A percentile compares a stretch with the other conserved stretches of the same genome.
Evolutionary conservation across 2,113 vertebrate genomes (phyloP).

Genomic region (Melanotaenia duboulayi): DNA sequence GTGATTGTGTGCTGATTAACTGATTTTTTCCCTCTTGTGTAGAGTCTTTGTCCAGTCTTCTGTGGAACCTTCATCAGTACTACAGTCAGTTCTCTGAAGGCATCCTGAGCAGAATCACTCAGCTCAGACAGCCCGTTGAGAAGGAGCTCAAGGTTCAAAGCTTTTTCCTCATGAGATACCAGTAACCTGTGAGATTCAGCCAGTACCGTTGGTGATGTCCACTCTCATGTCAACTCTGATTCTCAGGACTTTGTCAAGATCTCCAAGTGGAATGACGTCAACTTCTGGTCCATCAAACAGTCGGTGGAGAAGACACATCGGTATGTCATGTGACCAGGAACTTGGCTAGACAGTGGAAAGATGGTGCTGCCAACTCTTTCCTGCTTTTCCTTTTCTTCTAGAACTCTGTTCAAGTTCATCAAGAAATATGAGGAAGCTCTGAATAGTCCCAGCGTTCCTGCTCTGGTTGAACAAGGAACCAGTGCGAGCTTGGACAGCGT

Average conservation of each 20-base stretch:
- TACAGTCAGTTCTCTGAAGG: slow-evolving; percentile 92
- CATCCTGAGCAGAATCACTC: slow-evolving; percentile 85
- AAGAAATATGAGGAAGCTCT: slow-evolving; percentile 92
- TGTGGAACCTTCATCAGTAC: slow-evolving; percentile 96
- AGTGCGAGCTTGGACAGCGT: slow-evolving; percentile 80
- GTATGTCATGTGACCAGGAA: slow-evolving; percentile 72
- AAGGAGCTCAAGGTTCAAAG: slow-evolving; percentile 93
- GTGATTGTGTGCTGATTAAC: too few relatives aligned
- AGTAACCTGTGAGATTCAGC: not conserved
- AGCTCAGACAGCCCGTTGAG: slow-evolving; percentile 92
- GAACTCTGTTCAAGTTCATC: slow-evolving; percentile 96
- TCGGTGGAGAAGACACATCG: slow-evolving; percentile 97
- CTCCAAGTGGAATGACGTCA: slow-evolving; percentile 96
- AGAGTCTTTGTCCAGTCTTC: slow-evolving; percentile 89
- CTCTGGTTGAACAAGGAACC: slow-evolving; percentile 86
- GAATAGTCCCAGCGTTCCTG: slow-evolving; percentile 83
- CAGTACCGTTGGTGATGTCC: not conserved
- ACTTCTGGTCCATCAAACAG: slow-evolving; percentile 97
- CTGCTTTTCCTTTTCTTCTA: slow-evolving; percentile 47
- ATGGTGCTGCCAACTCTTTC: not conserved
- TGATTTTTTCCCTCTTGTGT: slow-evolving; percentile 18
- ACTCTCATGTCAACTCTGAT: not conserved
- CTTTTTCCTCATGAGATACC: not conserved
- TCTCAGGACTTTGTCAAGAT: slow-evolving; percentile 96
- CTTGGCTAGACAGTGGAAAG: too few relatives aligned